Evolutionary conservation across 2,888 invertebrate genomes (phyloP).

Genomic region (Polymixis flavicincta): DNA sequence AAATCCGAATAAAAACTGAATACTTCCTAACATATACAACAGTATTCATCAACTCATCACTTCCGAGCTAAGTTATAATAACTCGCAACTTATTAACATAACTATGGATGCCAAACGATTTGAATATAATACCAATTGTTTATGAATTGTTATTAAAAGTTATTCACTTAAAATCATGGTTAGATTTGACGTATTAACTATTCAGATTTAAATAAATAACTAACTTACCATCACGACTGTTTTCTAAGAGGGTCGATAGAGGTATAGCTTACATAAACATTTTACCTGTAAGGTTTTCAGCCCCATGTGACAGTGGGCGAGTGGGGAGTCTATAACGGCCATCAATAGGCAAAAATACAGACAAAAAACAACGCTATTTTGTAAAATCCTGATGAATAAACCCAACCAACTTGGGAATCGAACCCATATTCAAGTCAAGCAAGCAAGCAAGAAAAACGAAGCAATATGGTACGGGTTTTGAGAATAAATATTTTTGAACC

Average conservation of each 20-base stretch:
- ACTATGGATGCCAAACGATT: constrained; percentile 44
- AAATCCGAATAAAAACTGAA: constrained; percentile 6
- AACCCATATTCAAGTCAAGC: background rate
- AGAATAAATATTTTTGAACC: no score
- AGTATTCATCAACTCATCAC: constrained; percentile 8
- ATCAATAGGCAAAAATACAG: background rate
- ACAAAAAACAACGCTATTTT: no score
- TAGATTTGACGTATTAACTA: background rate
- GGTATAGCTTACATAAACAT: background rate
- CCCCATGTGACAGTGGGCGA: background rate
- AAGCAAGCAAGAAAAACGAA: background rate
- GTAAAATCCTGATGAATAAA: background rate
- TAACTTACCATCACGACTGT: background rate
- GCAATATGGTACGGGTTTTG: background rate
- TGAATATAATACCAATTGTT: constrained; percentile 56
- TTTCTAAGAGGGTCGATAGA: background rate
- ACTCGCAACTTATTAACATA: constrained; percentile 41
- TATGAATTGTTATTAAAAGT: constrained; percentile 9
- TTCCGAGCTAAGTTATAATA: constrained; percentile 18
- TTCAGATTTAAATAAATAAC: background rate
- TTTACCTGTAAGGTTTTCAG: background rate
- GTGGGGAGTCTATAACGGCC: background rate
- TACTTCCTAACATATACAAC: constrained; percentile 22
- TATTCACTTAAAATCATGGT: constrained; percentile 2
- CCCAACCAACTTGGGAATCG: background rate